These are phyloP conservation scores for Podotricha telesiphe DNA, from an alignment of 2,888 invertebrate species.

Conservation along the genomic window DNA sequence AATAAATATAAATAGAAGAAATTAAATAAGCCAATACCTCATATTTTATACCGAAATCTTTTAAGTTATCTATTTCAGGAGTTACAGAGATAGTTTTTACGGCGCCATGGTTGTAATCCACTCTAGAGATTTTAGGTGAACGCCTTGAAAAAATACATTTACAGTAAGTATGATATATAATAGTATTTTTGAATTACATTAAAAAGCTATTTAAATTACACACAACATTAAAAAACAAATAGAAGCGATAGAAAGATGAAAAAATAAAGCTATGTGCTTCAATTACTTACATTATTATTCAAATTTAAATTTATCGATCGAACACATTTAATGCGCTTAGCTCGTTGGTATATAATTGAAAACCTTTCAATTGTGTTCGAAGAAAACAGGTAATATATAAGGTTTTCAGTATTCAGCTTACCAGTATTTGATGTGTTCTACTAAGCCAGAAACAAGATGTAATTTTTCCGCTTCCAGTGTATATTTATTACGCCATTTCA, in stretches of 20 bases:
- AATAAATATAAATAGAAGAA: not conserved
- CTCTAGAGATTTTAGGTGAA: slow-evolving; percentile 52
- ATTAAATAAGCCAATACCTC: not conserved
- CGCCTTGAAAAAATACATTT: slow-evolving; percentile 50
- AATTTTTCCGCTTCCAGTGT: slow-evolving; percentile 54
- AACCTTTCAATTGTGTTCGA: no score
- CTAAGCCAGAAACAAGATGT: slow-evolving; percentile 56
- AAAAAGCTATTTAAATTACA: no score
- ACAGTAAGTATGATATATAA: not conserved
- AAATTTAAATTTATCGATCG: no score
- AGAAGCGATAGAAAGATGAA: no score
- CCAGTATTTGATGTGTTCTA: slow-evolving; percentile 61
- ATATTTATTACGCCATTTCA: slow-evolving; percentile 59
- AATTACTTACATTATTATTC: no score
- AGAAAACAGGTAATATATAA: no score
- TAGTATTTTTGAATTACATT: no score
- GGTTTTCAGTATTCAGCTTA: slow-evolving; percentile 44
- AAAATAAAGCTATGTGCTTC: no score
- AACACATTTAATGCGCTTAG: no score
- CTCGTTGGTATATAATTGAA: no score
- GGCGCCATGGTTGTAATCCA: slow-evolving; percentile 61
- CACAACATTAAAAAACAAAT: no score
- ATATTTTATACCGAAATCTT: slow-evolving; percentile 2
- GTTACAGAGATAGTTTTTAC: slow-evolving; percentile 51
- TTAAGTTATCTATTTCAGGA: not conserved